Base-by-base conservation (phyloP, 2,797 vertebrate species). In the Microctenopoma stevenorrisi region DNA sequence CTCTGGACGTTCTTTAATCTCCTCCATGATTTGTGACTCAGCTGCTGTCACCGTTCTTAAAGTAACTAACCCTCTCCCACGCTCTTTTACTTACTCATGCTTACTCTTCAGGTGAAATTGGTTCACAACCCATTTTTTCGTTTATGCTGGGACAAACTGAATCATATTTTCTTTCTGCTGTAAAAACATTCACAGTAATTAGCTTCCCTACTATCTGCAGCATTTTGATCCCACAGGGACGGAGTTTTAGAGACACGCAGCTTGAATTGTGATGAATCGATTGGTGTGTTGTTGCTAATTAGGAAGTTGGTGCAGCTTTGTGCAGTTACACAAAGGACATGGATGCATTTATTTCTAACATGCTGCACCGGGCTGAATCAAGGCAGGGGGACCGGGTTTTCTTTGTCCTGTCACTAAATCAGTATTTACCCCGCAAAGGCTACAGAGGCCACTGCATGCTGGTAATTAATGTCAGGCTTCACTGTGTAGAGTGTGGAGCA, bases 141-240 rank as follows among this genome's bases (percentile, higher is more conserved):
- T 22, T 22, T 22, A 22, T 22, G 18, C 22, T 47, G 44, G n/a
- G 22, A 47, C 44, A 47, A 18, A 6, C 42, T 48, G 5, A 50
- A 26, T 14, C 48, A 14, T 4, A 14, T 7, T 50, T 7, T 7
- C 16, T 33, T 9, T 9, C 35, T 22, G 35, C n/a, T 55, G 18
- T 55, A 3, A 22, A 54, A 55, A 55, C 35, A 55, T 1, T 25
- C 22, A 3, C 35, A 40, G 35, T 56, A 25, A 26, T 22, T 56
- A 56, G 37, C 37, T 56, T 56, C 13, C 38, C 18, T 56, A 55
- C 42, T 56, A 56, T 42, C 37, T 56, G 38, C 18, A 40, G 35
- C 35, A 25, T 25, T 40, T 40, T 22, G 53, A 37, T 5, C 35
- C 18, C 33, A 22, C n/a, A 54, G 37, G 18, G 3, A 4, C 18